Evolutionary conservation across 2,888 invertebrate species (phyloP), one percentile per base, ranked within the genome.

Genomic region (Phengaris arion): DNA sequence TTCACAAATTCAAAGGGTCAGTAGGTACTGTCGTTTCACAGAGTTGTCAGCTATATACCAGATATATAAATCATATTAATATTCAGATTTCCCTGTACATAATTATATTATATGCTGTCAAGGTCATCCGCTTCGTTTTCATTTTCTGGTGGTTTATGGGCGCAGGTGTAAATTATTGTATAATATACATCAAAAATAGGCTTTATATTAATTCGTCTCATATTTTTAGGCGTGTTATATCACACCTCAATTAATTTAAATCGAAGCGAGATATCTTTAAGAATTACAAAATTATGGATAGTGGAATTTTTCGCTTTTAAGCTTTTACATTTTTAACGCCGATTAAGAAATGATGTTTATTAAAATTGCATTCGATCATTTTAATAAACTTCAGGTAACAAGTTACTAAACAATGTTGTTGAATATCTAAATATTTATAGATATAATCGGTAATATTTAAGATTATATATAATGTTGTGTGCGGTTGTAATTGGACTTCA

Each of bases 41-140:
- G 12, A 64, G 0, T 64, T 64, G 64, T 35, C 35, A 35, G 12
- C 35, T 59, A 15, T 59, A 64, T 6, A n/a, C 35, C 0, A 64
- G 64, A 6, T 64, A 45, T 45, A 64, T 45, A 64, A 64, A 64
- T 64, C 64, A 64, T 64, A 13, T 45, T 45, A 12, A 64, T 64
- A 64, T 64, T 45, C 64, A 64, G 64, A 64, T 64, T 64, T 64
- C 10, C 64, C 64, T 35, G 35, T 64, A 35, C 8, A 64, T 35
- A 35, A 35, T 35, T 2, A 35, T 35, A 22, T 64, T 64, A 64
- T 64, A 64, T 64, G 35, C 12, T 13, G 64, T 22, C 35, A 64
- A 64, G 64, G 64, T 45, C 35, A 64, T 45, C 12, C 1, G 13
- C 64, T 45, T 64, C 4, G 9, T 59, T 22, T 59, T 12, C 64